Conservation (phyloP, 35 echinoderm and acorn worm genomes). For the Ophioderma brevispina region DNA sequence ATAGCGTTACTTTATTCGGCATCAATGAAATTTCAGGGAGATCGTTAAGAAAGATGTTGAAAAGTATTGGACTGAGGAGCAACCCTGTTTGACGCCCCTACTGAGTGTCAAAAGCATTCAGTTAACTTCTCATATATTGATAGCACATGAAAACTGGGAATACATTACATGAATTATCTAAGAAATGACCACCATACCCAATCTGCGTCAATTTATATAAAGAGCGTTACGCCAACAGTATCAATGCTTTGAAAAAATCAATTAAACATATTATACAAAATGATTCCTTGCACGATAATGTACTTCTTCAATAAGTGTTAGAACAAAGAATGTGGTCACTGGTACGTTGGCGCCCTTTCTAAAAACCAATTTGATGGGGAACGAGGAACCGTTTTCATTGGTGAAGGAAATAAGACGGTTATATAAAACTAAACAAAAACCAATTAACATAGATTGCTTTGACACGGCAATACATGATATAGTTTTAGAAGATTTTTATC, state of each 20-base stretch:
- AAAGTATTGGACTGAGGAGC: not conserved
- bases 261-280: not conserved
- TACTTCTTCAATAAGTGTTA: slow-evolving; percentile 1
- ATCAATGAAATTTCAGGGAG: not conserved
- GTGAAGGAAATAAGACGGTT: not conserved
- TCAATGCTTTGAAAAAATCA: not conserved
- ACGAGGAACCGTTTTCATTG: not conserved
- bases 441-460: not conserved
- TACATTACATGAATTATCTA: not conserved
- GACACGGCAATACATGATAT: not conserved
- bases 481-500: not conserved
- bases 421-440: not conserved
- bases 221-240: not conserved
- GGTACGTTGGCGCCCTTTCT: not conserved
- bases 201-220: not conserved
- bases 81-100: not conserved
- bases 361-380: not conserved
- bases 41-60: not conserved
- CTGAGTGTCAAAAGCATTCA: not conserved
- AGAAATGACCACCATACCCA: not conserved
- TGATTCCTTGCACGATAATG: not conserved
- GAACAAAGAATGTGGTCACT: not conserved
- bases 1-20: too few species aligned
- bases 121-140: not conserved
- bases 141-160: not conserved